Base-by-base conservation (phyloP, 1,140 invertebrate genomes). In the Euwallacea fornicatus region DNA sequence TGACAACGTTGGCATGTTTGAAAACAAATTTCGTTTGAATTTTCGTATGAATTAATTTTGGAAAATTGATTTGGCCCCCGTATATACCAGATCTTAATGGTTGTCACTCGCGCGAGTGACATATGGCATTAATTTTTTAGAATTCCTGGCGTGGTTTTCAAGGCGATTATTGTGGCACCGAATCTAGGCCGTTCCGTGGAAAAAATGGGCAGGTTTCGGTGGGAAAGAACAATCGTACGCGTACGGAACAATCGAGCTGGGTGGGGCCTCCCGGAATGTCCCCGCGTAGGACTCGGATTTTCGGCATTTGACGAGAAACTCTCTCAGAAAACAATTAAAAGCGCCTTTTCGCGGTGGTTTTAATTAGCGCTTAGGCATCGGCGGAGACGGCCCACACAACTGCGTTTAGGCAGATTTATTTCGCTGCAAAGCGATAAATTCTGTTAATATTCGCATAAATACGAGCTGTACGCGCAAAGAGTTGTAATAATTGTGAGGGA, bases 371-470 rank as follows among this genome's bases (percentile, higher is more conserved):
- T 61, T 61, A 43, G 9, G 10, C 59, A 41, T 33, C 59, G 21
- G 10, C 33, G 8, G 21, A 54, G 13, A 7, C 63, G 50, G 63
- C 63, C 63, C 63, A 66, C 63, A 66, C 63, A 7, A 66, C 41
- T 66, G 63, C 47, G 44, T 66, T 66, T 66, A 66, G 63, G 63
- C 42, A 66, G 63, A 66, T 66, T 66, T 66, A 66, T 66, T 54
- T 66, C 63, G 53, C 11, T 66, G 53, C 42, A 33, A 66, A 42
- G 50, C 50, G 42, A 66, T 66, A 66, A 66, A 66, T 66, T 66
- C n/a, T 66, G 47, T 54, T 66, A 66, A 66, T 66, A 66, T 66
- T 66, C 63, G 47, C 63, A 66, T 66, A 66, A 66, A 66, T 66
- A 66, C 63, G 16, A 66, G 16, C 42, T 55, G 50, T 54, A 66